A percentile compares a stretch with the other conserved stretches of the same genome.
Conservation (phyloP, 1,140 invertebrate species). For the Drosophila bocki region DNA sequence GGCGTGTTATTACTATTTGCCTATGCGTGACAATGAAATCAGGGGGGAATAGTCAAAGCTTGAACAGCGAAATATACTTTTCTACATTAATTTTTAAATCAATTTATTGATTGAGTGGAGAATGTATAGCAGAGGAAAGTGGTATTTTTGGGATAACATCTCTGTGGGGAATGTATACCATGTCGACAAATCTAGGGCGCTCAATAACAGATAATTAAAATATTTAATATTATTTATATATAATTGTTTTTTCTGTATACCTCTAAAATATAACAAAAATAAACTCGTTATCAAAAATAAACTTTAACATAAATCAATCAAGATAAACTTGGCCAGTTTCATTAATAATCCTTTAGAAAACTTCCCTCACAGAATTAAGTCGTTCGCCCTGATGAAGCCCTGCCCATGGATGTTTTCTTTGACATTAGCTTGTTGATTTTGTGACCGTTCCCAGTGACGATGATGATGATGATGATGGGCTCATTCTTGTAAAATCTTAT, state of each 20-base stretch:
- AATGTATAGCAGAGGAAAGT: neutral
- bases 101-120: slow-evolving; percentile 28
- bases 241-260: neutral
- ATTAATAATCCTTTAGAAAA: slow-evolving; percentile 21
- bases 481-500: slow-evolving; percentile 60
- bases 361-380: slow-evolving; percentile 11
- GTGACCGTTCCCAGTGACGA: slow-evolving; percentile 21
- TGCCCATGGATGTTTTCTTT: slow-evolving; percentile 16
- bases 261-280: too few relatives aligned
- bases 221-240: too few relatives aligned
- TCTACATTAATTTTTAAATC: slow-evolving; percentile 22
- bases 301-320: slow-evolving; percentile 20
- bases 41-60: neutral
- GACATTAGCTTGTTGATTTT: slow-evolving; percentile 45
- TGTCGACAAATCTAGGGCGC: too few relatives aligned
- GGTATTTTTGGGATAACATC: neutral
- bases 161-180: neutral
- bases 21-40: slow-evolving; percentile 28
- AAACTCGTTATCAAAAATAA: neutral
- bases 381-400: slow-evolving; percentile 9
- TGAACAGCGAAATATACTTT: slow-evolving; percentile 8
- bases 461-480: slow-evolving; percentile 26
- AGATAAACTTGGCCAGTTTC: slow-evolving; percentile 1
- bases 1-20: slow-evolving; percentile 12
- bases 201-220: too few relatives aligned